These are phyloP conservation scores for Hirtodrosophila cameraria DNA, from an alignment of 2,888 invertebrate species.

Conservation along the genomic window DNA sequence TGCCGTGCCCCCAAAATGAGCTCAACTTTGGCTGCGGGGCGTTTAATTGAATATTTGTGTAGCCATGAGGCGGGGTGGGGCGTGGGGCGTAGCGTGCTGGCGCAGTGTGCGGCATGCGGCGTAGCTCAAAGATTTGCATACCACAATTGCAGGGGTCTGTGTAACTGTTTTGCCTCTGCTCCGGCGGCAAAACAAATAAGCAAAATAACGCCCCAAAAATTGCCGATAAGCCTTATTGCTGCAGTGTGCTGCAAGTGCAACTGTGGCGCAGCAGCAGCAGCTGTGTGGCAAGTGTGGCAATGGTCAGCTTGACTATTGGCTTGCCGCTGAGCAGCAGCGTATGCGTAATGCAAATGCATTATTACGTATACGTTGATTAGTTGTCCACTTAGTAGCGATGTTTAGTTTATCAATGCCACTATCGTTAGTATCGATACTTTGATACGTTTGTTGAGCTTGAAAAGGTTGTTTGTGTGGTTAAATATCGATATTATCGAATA, in stretches of 20 bases:
- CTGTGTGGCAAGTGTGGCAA: conserved; percentile 42
- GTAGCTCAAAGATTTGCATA: conserved; percentile 55
- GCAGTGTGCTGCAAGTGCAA: conserved; percentile 13
- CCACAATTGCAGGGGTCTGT: conserved; percentile 38
- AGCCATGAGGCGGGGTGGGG: background rate
- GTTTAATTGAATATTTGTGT: conserved; percentile 78
- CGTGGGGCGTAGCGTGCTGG: too few species aligned
- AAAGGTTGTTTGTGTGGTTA: too few species aligned
- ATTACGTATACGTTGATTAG: conserved; percentile 65
- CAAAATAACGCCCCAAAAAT: conserved; percentile 65
- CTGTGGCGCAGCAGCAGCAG: conserved; percentile 23
- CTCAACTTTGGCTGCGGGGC: conserved; percentile 72
- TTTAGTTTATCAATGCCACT: too few species aligned
- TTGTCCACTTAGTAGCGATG: background rate
- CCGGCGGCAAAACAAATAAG: conserved; percentile 56
- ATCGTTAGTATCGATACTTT: too few species aligned
- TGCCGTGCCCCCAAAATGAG: conserved; percentile 52
- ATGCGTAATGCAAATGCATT: conserved; percentile 64
- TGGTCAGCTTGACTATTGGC: background rate
- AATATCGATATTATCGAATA: too few species aligned
- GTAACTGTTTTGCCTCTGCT: conserved; percentile 4
- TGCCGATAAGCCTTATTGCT: conserved; percentile 46
- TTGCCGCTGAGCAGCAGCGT: conserved; percentile 23
- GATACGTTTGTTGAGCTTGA: too few species aligned
- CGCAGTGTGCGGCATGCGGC: conserved; percentile 11